Evolutionary conservation across 2,113 vertebrate species (phyloP), one percentile per base, ranked within the genome.

Genomic region (Sardina pilchardus): DNA sequence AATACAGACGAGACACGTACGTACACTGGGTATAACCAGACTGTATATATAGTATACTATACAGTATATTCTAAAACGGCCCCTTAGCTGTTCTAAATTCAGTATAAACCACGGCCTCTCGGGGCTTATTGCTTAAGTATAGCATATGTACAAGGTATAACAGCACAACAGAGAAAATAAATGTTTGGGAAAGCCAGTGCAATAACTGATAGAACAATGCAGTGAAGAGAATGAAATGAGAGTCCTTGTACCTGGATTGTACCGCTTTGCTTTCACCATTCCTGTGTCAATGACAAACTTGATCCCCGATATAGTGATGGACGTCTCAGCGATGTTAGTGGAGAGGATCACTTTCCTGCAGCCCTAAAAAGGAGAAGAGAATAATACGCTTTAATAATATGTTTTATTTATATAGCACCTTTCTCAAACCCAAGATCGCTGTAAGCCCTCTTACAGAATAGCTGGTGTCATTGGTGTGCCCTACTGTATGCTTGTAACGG

Each of bases 181-280:
- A 63, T 6, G 2, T 63, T 10, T 34, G 63, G 63, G 6, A 14
- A 14, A 30, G 63, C 9, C n/a, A 12, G 59, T 6, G 59, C n/a
- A 71, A 14, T 12, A 30, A 71, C 24, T 10, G 10, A 30, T 8
- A 3, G 5, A 30, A 78, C 12, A 39, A 34, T 16, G 34, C 71
- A 30, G 26, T 71, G 63, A 71, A 34, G 12, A 14, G 63, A 78
- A 4, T 5, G 0, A 3, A 36, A 17, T 4, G 21, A 16, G 8
- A 44, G 78, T 9, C 3, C 6, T 2, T 88, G 95, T 96, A 99
- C 98, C 98, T 67, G 98, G 97, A 86, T 92, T 99, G 94, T 97
- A 99, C 75, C 96, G 96, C 93, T 99, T 99, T 85, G 98, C 97
- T 93, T 99, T 99, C 85, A 99, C 98, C 97, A 99, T 99, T 90